Evolutionary conservation across 1,140 invertebrate genomes (phyloP).

Genomic region (Magallana ariakensis): DNA sequence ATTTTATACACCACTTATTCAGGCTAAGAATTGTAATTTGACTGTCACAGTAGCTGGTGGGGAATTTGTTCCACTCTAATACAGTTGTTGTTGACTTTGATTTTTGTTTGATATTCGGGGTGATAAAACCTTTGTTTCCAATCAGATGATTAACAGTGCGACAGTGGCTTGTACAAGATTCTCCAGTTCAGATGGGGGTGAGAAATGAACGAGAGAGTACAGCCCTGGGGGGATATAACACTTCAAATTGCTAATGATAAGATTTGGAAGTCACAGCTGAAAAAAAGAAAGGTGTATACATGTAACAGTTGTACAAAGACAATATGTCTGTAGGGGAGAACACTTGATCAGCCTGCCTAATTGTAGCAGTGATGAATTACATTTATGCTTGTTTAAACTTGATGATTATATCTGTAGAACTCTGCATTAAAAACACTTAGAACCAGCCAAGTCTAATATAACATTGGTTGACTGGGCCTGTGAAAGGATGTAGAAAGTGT

Average conservation of each 20-base stretch:
- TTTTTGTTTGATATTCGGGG: background rate
- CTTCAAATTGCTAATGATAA: background rate
- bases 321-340: slow-evolving; percentile 6
- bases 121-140: background rate
- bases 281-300: background rate
- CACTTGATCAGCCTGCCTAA: background rate
- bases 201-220: background rate
- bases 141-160: slow-evolving; percentile 1
- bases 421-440: background rate
- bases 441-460: background rate
- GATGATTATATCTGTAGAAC: slow-evolving; percentile 12
- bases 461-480: background rate
- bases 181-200: background rate
- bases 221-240: background rate
- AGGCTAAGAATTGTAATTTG: background rate
- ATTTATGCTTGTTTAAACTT: slow-evolving; percentile 24
- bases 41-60: background rate
- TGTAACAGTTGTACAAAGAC: slow-evolving; percentile 15
- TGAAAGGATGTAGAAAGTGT: slow-evolving; percentile 34
- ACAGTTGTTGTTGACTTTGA: background rate
- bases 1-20: background rate
- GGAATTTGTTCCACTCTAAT: background rate
- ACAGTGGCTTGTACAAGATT: background rate
- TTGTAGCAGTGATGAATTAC: slow-evolving; percentile 12
- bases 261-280: background rate